Evolutionary conservation across 2,888 invertebrate species (phyloP).

Genomic region (Melolontha melolontha): DNA sequence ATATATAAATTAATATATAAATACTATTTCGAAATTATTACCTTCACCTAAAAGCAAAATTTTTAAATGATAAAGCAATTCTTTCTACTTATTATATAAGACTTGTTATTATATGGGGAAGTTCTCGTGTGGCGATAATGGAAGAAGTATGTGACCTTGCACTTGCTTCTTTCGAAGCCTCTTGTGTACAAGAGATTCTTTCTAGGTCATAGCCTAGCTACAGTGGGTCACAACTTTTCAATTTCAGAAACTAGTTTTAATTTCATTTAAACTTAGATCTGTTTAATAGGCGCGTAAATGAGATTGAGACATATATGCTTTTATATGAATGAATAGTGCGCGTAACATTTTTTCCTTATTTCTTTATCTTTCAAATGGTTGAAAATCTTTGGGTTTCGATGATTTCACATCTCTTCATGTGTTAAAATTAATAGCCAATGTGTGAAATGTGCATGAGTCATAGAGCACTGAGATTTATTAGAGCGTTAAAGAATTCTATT

Average conservation of each 20-base stretch:
- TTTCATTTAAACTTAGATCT: constrained; percentile 53
- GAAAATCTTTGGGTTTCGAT: too few species aligned
- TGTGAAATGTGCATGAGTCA: too few species aligned
- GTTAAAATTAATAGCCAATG: too few species aligned
- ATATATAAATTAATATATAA: neutral
- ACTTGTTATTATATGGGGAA: constrained; percentile 1
- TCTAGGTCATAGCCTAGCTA: constrained; percentile 51
- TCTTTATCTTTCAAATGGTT: neutral
- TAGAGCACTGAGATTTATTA: too few species aligned
- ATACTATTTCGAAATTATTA: neutral
- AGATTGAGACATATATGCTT: neutral
- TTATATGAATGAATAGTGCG: neutral
- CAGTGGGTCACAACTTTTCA: constrained; percentile 56
- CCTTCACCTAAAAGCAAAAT: neutral
- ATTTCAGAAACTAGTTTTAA: constrained; percentile 61
- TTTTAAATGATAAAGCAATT: constrained; percentile 4
- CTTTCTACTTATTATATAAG: constrained; percentile 26
- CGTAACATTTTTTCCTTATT: neutral
- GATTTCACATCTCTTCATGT: too few species aligned
- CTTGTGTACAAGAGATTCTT: constrained; percentile 40
- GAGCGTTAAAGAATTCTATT: too few species aligned
- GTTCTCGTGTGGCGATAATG: constrained; percentile 5
- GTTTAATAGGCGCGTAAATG: constrained; percentile 9
- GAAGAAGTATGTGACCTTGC: constrained; percentile 49
- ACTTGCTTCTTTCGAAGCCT: constrained; percentile 34